Evolutionary conservation across 2,888 invertebrate species (phyloP).

Genomic region (Xestia sexstrigata): DNA sequence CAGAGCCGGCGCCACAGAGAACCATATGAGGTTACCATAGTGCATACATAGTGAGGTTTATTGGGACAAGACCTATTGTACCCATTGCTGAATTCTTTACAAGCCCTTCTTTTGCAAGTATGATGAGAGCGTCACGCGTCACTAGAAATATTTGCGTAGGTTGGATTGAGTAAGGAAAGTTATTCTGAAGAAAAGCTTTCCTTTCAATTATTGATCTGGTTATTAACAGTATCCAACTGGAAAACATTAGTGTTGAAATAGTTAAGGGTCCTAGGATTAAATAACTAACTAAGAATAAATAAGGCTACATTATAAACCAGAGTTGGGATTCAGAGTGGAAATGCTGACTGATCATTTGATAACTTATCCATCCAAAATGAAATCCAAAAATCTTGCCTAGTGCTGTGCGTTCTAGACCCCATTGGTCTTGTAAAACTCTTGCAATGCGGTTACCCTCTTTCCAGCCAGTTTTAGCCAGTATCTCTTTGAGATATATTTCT

Average conservation of each 20-base stretch:
- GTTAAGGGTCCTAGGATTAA: neutral
- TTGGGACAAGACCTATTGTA: slow-evolving; percentile 60
- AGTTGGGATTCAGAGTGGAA: neutral
- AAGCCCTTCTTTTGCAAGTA: slow-evolving; percentile 36
- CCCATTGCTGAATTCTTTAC: slow-evolving; percentile 37
- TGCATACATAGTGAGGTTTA: slow-evolving; percentile 56
- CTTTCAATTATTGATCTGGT: too few species aligned
- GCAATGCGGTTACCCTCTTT: slow-evolving; percentile 27
- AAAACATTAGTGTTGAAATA: neutral
- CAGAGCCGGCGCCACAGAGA: slow-evolving; percentile 60
- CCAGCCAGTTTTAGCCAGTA: slow-evolving; percentile 6
- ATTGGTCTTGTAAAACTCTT: slow-evolving; percentile 5
- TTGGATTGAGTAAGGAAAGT: slow-evolving; percentile 3
- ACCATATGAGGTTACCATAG: slow-evolving; percentile 65
- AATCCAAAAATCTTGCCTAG: neutral
- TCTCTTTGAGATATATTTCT: slow-evolving; percentile 17
- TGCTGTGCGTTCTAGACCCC: too few species aligned
- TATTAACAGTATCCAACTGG: too few species aligned
- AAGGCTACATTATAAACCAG: too few species aligned
- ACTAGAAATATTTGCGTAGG: slow-evolving; percentile 21
- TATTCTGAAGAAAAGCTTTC: neutral
- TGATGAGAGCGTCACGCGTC: slow-evolving; percentile 4
- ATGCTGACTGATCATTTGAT: too few species aligned
- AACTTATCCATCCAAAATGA: neutral
- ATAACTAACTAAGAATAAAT: neutral